Conservation (phyloP, 2,113 vertebrate species). For the Martes martes region DNA sequence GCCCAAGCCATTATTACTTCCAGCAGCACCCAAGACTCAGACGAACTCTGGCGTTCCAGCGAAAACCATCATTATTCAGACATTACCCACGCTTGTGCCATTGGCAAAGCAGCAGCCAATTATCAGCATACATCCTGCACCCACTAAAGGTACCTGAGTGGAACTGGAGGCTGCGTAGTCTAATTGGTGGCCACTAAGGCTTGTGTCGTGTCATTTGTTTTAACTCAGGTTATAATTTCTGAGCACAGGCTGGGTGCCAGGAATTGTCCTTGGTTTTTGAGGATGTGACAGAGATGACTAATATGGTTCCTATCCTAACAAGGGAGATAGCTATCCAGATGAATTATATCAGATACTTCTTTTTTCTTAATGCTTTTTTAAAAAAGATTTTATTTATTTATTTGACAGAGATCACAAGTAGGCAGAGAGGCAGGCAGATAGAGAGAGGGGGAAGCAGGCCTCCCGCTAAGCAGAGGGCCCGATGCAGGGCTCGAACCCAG, state of each 20-base stretch:
- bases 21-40: slow-evolving; percentile 86
- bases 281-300: background rate
- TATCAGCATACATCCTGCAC: slow-evolving; percentile 89
- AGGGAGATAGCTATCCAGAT: background rate
- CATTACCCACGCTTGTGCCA: slow-evolving; percentile 88
- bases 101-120: slow-evolving; percentile 87
- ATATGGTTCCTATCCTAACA: background rate
- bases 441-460: too few species aligned
- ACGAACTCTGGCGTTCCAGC: slow-evolving; percentile 83
- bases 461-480: too few species aligned
- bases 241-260: background rate
- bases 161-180: background rate
- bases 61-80: slow-evolving; percentile 95
- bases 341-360: background rate
- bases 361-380: background rate
- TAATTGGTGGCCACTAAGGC: background rate
- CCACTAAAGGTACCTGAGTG: slow-evolving; percentile 84
- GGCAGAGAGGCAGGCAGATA: too few species aligned
- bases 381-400: too few species aligned
- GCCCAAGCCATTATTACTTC: slow-evolving; percentile 89
- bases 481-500: too few species aligned
- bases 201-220: background rate
- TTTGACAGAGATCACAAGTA: too few species aligned
- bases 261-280: background rate
- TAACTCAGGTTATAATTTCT: background rate